Evolutionary conservation across 2,797 vertebrate species (phyloP), one percentile per base, ranked within the genome.

Genomic region (Anguilla pacifica): DNA sequence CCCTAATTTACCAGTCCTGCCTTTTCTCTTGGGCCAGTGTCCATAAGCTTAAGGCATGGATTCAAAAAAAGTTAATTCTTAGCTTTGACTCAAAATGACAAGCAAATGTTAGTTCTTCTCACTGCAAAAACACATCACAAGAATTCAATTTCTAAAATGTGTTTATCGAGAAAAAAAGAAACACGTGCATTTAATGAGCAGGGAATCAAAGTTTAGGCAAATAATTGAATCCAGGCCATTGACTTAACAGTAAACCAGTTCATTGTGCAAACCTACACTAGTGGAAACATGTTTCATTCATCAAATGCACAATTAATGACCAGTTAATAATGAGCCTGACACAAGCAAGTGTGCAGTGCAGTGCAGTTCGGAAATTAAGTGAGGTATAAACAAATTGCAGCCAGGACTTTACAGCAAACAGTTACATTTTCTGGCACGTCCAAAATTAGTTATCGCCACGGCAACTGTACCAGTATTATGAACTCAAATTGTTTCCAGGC

Each of bases 401-500:
- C 28, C 19, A 85, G 55, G 84, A 55, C 15, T 77, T 22, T 49
- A 53, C 35, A 74, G 64, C 31, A 28, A 83, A 35, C 59, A 39
- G 51, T 28, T 51, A 49, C 39, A 25, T 59, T 51, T 57, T 70
- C 46, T 77, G 57, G 49, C 51, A 61, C 2, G 19, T 59, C 49
- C 35, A 64, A 70, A n/a, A n/a, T 31, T 64, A 57, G 55, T 88
- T n/a, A 61, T 74, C 22, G 31, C 39, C 81, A 86, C n/a, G 3
- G 70, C 53, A 64, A 35, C 35, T 19, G 51, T 31, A n/a, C 25
- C 35, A 51, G 43, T 43, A 55, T 86, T 35, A 11, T 72, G 4
- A 59, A 19, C 39, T 72, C 35, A 72, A 85, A 89, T 85, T 55
- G 72, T 43, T 88, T 85, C 74, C 55, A 49, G 82, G 55, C 59